phyloP scores from a whole-genome alignment of 2,888 invertebrate species.

The Corbicula japonica region DNA sequence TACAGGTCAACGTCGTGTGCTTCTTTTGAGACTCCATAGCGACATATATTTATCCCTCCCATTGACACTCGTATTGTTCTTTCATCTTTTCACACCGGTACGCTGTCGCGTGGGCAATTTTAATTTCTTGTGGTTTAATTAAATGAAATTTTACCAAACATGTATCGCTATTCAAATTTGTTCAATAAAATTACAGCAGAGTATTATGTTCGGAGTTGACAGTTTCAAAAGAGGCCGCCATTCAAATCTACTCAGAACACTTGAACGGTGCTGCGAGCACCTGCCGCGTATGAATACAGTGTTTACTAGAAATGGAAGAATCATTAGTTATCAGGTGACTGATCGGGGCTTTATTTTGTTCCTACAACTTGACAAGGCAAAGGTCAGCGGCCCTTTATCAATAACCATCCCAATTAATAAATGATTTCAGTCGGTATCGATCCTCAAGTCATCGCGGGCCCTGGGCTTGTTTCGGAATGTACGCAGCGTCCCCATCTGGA shows the following conservation, averaged over 20 bases:
- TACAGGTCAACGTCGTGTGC: conserved; percentile 41
- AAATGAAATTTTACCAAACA: conserved; percentile 14
- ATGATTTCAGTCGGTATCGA: conserved; percentile 36
- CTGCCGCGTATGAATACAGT: conserved; percentile 27
- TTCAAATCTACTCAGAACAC: neutral
- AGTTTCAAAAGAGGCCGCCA: conserved; percentile 8
- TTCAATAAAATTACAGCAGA: conserved; percentile 12
- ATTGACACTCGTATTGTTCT: neutral
- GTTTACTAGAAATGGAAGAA: conserved; percentile 1
- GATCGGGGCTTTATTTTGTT: conserved; percentile 35
- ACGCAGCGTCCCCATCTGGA: conserved; percentile 43
- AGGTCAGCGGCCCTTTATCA: conserved; percentile 35
- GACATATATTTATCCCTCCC: conserved; percentile 14
- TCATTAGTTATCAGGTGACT: conserved; percentile 49
- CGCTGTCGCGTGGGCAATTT: conserved; percentile 56
- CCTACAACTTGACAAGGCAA: conserved; percentile 29
- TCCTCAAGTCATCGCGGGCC: conserved; percentile 4
- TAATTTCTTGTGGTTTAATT: conserved; percentile 28
- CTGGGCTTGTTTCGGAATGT: conserved; percentile 28
- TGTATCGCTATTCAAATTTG: conserved; percentile 43
- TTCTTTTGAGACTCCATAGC: conserved; percentile 6
- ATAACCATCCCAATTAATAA: conserved; percentile 56
- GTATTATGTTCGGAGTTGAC: conserved; percentile 13
- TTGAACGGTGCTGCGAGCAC: conserved; percentile 4
- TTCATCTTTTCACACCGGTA: conserved; percentile 21